phyloP scores from a whole-genome alignment of 1,140 invertebrate genomes.

The Cotesia typhae region DNA sequence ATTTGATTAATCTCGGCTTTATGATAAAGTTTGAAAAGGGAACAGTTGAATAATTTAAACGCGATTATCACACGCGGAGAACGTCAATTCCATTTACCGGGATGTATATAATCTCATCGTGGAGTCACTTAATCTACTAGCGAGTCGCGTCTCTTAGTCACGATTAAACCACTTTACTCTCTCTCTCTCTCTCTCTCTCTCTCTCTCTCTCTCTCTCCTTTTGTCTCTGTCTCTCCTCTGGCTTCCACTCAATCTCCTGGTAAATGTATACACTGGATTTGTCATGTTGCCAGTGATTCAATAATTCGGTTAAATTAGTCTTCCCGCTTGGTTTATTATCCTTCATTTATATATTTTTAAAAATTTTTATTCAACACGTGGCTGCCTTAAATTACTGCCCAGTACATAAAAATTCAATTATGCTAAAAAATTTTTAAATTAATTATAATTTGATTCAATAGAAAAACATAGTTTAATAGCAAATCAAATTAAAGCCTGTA shows the following conservation, averaged over 20 bases:
- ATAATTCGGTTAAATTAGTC: slow-evolving; percentile 5
- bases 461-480: no score
- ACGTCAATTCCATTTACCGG: slow-evolving; percentile 25
- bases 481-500: no score
- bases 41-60: slow-evolving; percentile 34
- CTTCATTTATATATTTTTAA: neutral
- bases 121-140: slow-evolving; percentile 12
- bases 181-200: no score
- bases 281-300: slow-evolving; percentile 22
- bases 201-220: no score
- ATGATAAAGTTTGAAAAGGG: neutral
- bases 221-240: no score
- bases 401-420: no score
- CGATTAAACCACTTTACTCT: slow-evolving; percentile 13
- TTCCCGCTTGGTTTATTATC: neutral
- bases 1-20: neutral
- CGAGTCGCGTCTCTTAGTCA: slow-evolving; percentile 19
- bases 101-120: slow-evolving; percentile 20
- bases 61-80: slow-evolving; percentile 29
- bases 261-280: neutral
- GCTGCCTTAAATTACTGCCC: no score
- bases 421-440: no score
- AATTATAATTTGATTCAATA: no score
- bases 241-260: no score
- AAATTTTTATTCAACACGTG: neutral